Evolutionary conservation across 2,888 invertebrate species (phyloP).

Genomic region (Diabrotica balteata): DNA sequence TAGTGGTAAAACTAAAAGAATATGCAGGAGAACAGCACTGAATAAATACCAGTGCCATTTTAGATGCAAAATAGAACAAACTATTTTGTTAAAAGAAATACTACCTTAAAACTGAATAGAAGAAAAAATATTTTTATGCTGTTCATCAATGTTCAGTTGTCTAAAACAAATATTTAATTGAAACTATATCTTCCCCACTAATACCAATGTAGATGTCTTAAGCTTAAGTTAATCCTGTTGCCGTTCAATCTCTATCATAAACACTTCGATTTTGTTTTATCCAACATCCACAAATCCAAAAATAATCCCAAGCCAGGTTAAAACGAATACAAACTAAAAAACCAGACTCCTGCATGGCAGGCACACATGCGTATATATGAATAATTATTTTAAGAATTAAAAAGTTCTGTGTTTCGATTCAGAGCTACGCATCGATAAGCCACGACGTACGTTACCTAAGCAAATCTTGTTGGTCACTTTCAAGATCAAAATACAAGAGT

Average conservation of each 20-base stretch:
- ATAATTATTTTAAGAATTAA: slow-evolving; percentile 52
- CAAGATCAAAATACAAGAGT: not conserved
- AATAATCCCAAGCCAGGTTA: slow-evolving; percentile 34
- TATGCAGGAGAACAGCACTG: too few relatives aligned
- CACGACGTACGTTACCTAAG: slow-evolving; percentile 29
- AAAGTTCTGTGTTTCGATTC: slow-evolving; percentile 45
- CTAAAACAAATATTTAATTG: too few relatives aligned
- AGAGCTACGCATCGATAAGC: slow-evolving; percentile 14
- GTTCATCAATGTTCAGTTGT: too few relatives aligned
- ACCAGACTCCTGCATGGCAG: slow-evolving; percentile 30
- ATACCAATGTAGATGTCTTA: too few relatives aligned
- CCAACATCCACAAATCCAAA: slow-evolving; percentile 25
- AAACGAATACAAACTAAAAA: slow-evolving; percentile 34
- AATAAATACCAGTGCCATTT: too few relatives aligned
- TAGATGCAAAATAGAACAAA: too few relatives aligned
- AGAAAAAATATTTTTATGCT: too few relatives aligned
- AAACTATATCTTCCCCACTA: too few relatives aligned
- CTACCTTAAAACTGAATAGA: too few relatives aligned
- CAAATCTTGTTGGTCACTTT: slow-evolving; percentile 12
- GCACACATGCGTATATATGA: slow-evolving; percentile 39
- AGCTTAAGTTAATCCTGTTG: too few relatives aligned
- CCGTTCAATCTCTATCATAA: not conserved
- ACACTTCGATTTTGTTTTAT: slow-evolving; percentile 15
- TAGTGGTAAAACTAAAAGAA: too few relatives aligned
- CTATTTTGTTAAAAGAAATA: too few relatives aligned